These are phyloP conservation scores for Cavia aperea DNA, from an alignment of 2,113 vertebrate genomes.

Conservation along the genomic window DNA sequence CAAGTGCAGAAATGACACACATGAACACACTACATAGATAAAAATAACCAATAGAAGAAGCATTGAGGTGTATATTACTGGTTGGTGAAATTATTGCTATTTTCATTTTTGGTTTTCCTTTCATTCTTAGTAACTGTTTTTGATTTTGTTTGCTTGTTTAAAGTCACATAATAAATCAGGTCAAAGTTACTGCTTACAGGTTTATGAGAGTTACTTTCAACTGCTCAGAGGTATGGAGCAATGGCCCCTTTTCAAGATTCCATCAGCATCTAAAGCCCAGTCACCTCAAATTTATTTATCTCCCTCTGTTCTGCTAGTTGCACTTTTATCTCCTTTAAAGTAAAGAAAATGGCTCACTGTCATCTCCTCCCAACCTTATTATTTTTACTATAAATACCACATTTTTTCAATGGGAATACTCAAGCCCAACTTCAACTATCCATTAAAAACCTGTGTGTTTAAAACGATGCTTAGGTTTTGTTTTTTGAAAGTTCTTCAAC, in stretches of 20 bases:
- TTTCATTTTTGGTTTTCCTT: not conserved
- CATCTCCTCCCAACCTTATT: not conserved
- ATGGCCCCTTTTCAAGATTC: not conserved
- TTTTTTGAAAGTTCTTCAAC: not conserved
- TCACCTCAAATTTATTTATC: not conserved
- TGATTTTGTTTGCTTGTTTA: not conserved
- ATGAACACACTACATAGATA: not conserved
- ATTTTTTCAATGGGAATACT: not conserved
- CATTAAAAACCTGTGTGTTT: not conserved
- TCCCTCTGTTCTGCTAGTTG: not conserved
- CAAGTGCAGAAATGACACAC: not conserved
- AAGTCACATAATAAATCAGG: not conserved
- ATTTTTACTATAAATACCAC: not conserved
- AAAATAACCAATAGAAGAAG: not conserved
- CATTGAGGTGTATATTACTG: not conserved
- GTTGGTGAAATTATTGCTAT: not conserved
- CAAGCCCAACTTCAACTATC: not conserved
- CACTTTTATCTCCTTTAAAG: not conserved
- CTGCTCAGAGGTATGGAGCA: not conserved
- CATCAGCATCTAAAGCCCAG: not conserved
- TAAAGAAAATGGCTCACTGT: not conserved
- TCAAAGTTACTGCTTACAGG: not conserved
- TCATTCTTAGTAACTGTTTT: not conserved
- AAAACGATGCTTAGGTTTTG: not conserved
- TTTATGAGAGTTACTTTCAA: not conserved